These are phyloP conservation scores for Polietes domitor DNA, from an alignment of 2,888 invertebrate genomes.

Conservation along the genomic window DNA sequence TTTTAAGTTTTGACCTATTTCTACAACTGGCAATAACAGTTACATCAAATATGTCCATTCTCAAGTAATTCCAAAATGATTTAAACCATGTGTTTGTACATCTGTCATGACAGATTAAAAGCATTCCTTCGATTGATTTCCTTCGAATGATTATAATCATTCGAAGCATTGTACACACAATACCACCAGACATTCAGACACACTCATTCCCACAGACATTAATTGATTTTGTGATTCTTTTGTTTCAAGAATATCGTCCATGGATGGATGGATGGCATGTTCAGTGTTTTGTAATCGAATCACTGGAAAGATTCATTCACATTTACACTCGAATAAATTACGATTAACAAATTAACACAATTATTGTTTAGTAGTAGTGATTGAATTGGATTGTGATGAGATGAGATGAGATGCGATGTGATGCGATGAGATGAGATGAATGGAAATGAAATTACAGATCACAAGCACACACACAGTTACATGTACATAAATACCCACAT, in stretches of 20 bases:
- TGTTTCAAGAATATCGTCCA: background rate
- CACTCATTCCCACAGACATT: too few relatives aligned
- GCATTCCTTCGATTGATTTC: too few relatives aligned
- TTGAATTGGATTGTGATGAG: background rate
- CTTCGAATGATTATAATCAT: background rate
- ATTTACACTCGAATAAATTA: conserved; percentile 19
- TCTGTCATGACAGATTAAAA: too few relatives aligned
- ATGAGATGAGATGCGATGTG: too few relatives aligned
- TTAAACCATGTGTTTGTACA: too few relatives aligned
- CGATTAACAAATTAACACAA: conserved; percentile 36
- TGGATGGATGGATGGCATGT: too few relatives aligned
- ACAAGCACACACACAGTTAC: background rate
- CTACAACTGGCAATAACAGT: too few relatives aligned
- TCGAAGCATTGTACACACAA: background rate
- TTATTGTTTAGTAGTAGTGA: conserved; percentile 15
- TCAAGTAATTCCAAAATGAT: too few relatives aligned
- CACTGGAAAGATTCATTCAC: background rate
- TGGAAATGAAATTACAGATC: background rate
- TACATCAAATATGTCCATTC: too few relatives aligned
- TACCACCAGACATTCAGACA: too few relatives aligned
- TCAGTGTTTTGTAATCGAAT: background rate
- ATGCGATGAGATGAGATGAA: background rate
- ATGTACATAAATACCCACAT: background rate
- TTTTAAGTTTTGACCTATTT: too few relatives aligned
- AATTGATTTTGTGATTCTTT: background rate